Base-by-base conservation (phyloP, 2,113 vertebrate species). In the Athene cunicularia region DNA sequence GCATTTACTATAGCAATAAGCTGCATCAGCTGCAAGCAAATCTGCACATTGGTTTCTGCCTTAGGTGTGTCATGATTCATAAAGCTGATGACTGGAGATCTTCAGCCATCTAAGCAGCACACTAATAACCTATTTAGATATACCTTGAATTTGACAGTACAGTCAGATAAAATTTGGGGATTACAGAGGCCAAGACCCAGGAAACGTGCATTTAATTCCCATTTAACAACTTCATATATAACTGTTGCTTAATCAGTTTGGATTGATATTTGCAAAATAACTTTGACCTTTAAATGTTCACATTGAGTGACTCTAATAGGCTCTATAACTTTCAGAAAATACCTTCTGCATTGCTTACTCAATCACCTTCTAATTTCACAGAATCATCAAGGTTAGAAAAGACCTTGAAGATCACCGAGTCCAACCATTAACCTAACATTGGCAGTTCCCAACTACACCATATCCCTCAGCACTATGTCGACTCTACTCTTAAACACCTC, bases 181-280 rank as follows among this genome's bases (percentile, higher is more conserved):
- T 81, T 91, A 63, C 12, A 20, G 62, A 91, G 16, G 39, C 27
- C 60, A 88, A 77, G 59, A 27, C 12, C 70, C 56, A 53, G n/a
- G 80, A 88, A 88, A 88, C 22, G 39, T 62, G 20, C 43, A 70
- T 73, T 76, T 50, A 80, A 95, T 82, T 95, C 63, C 26, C 33
- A 19, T n/a, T 90, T 73, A 85, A 80, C 41, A 86, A 17, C 17
- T 80, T 67, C 50, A 9, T 16, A 21, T 23, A 21, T 35, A 87
- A 50, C 32, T 80, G 74, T 52, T 80, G 66, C 71, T 88, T 83
- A 85, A 86, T 73, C 66, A 80, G 18, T 79, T 86, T 77, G 47
- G 43, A 63, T 2, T 92, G 74, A 58, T 88, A 90, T 92, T 92
- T 93, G 26, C 63, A 80, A 90, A 90, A n/a, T 43, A n/a, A 67